Conservation (phyloP, 2,797 vertebrate species). For the Rhinella marina region DNA sequence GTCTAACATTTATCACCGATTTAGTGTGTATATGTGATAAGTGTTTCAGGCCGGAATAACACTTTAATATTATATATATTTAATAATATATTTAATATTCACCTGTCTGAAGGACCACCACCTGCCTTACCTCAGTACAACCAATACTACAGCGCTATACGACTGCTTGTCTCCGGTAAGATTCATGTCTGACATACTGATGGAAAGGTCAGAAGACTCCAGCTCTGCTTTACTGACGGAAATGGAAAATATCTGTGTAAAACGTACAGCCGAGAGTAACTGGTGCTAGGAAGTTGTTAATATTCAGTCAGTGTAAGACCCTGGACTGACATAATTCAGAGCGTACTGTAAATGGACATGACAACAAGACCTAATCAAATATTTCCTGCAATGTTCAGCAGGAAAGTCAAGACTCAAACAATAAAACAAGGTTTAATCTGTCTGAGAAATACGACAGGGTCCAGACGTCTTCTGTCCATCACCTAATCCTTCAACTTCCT, state of each 20-base stretch:
- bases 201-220: not conserved
- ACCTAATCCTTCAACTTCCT: not conserved
- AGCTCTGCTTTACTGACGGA: not conserved
- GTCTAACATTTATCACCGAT: too few species aligned
- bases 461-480: not conserved
- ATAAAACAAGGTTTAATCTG: constrained; percentile 19
- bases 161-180: not conserved
- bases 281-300: constrained; percentile 8
- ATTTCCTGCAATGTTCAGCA: constrained; percentile 35
- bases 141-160: not conserved
- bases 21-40: too few species aligned
- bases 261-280: not conserved
- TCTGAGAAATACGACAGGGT: not conserved
- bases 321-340: constrained; percentile 20
- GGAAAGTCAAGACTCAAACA: constrained; percentile 26
- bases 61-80: too few species aligned
- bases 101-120: not conserved
- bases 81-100: too few species aligned
- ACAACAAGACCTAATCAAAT: constrained; percentile 40
- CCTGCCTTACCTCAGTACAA: not conserved
- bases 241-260: not conserved
- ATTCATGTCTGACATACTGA: not conserved
- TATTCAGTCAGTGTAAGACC: constrained; percentile 10
- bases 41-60: too few species aligned
- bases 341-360: constrained; percentile 17